A percentile compares a stretch with the other conserved stretches of the same genome.
phyloP scores from a whole-genome alignment of 2,113 vertebrate species.

The Hemiprocne comata region DNA sequence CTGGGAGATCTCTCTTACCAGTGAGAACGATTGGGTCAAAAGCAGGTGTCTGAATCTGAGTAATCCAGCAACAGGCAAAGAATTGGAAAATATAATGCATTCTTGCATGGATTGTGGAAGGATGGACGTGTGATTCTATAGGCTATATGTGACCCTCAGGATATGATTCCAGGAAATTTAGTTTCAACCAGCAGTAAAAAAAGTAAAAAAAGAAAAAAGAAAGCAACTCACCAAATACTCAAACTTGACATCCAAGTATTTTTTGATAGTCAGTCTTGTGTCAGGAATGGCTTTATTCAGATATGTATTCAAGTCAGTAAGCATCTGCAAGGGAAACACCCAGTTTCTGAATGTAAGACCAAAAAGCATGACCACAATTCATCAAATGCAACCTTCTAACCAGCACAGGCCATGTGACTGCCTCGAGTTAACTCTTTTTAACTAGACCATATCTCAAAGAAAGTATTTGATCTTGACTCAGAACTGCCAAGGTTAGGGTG shows the following conservation, averaged over 20 bases:
- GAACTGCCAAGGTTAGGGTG: neutral
- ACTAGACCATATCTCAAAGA: neutral
- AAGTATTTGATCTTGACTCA: neutral
- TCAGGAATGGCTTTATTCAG: constrained; percentile 97
- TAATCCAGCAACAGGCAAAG: neutral
- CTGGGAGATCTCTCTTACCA: neutral
- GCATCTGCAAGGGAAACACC: constrained; percentile 83
- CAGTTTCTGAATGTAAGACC: neutral
- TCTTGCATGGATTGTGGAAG: neutral
- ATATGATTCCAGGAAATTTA: neutral
- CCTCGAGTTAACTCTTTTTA: neutral
- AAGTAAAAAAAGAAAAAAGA: neutral
- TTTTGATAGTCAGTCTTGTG: constrained; percentile 97
- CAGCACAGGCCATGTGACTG: neutral
- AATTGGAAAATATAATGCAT: neutral
- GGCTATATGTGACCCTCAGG: neutral
- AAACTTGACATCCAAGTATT: constrained; percentile 98
- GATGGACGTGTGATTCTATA: neutral
- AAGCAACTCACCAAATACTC: constrained; percentile 89
- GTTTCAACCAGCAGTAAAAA: neutral
- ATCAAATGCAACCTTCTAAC: neutral
- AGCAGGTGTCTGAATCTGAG: neutral
- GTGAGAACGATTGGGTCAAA: neutral
- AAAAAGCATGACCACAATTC: neutral
- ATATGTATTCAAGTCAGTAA: constrained; percentile 96